phyloP scores from a whole-genome alignment of 2,888 invertebrate genomes.

The Eledona agricola region DNA sequence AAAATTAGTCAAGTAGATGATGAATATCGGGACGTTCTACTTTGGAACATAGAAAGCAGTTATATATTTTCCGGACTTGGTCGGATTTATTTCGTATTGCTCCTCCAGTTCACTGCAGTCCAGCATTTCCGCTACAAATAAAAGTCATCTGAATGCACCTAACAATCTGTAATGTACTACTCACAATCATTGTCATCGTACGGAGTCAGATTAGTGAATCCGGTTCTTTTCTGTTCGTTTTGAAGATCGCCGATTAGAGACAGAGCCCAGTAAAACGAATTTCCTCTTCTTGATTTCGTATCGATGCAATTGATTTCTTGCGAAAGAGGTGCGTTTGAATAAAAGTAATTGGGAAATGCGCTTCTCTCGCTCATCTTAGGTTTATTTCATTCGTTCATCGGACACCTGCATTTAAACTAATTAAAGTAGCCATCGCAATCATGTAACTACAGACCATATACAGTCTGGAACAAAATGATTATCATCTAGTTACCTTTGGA shows the following conservation, averaged over 20 bases:
- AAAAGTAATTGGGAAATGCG: slow-evolving; percentile 21
- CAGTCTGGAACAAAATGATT: no score
- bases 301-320: slow-evolving; percentile 25
- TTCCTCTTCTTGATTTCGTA: slow-evolving; percentile 40
- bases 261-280: slow-evolving; percentile 45
- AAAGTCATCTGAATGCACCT: neutral
- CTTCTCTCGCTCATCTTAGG: slow-evolving; percentile 20
- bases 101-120: slow-evolving; percentile 59
- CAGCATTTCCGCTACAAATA: slow-evolving; percentile 50
- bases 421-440: no score
- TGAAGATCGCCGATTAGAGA: slow-evolving; percentile 35
- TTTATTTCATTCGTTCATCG: no score
- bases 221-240: slow-evolving; percentile 25
- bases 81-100: slow-evolving; percentile 55
- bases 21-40: no score
- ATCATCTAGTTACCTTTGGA: no score
- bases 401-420: no score
- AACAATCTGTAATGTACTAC: slow-evolving; percentile 3
- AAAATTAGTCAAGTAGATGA: no score
- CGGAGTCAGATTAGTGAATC: slow-evolving; percentile 47
- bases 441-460: no score
- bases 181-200: slow-evolving; percentile 58
- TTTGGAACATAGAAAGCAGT: slow-evolving; percentile 49
- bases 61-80: slow-evolving; percentile 53
- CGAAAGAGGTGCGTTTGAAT: slow-evolving; percentile 19